Base-by-base conservation (phyloP, 2,797 vertebrate species). In the Hippocampus kuda region DNA sequence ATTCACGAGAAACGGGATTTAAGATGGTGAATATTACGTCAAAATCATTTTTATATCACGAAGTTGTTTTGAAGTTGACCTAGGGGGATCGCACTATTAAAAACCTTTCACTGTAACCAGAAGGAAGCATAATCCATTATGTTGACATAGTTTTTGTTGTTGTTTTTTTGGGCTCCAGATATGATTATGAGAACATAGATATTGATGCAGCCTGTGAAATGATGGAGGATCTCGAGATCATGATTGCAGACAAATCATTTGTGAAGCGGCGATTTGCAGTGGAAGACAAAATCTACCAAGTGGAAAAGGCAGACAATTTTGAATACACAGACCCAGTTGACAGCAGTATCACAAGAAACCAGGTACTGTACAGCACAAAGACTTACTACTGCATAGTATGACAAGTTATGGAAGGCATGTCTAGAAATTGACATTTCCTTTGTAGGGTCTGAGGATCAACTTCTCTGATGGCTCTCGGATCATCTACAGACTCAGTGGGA, bases 271-370 rank as follows among this genome's bases (percentile, higher is more conserved):
- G 93, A 82, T 91, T 98, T 60, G 90, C 93, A 0, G 86, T 87
- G 0, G 93, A 91, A 11, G 93, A 97, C 76, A 95, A 95, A 79
- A 91, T 91, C 72, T 98, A 94, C 82, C 90, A 93, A 0, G 95
- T 99, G 73, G 94, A 97, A 79, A 96, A 92, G 78, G 94, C 95
- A 0, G 96, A 98, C 86, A 97, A 93, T 81, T 99, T 98, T 74
- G 95, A 98, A 75, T 99, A 99, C 87, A 94, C 77, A 0, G 97
- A 99, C 74, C 94, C 97, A 0, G 93, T 97, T 27, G 95, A 99
- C 76, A 94, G 95, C 83, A 95, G 91, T 0, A 81, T 98, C 82
- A 92, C 94, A 68, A 93, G 88, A 85, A 98, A 97, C 84, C 97
- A 99, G 94, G 97, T 97, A 83, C 48, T 27, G 24, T 27, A 1